Evolutionary conservation across 1,140 invertebrate genomes (phyloP), one percentile per base, ranked within the genome.

Genomic region (Heliothis subflexa): DNA sequence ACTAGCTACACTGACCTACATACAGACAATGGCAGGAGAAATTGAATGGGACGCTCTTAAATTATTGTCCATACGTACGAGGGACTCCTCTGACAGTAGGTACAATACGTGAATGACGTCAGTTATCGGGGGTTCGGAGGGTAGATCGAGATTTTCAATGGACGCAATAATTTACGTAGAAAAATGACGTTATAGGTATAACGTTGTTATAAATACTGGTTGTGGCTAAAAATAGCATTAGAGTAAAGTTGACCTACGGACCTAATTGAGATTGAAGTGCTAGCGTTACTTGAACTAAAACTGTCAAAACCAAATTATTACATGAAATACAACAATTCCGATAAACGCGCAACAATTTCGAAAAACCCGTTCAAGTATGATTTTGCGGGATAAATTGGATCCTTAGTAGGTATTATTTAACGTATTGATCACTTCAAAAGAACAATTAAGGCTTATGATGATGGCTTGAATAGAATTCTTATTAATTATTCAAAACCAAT

Each of bases 21-120:
- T 79, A 50, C 68, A 66, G 74, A 83, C 81, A 80, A 83, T 83
- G 80, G 72, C 78, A 80, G 77, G 54, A 80, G 70, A 72, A 77
- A 81, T 82, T 86, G 78, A 83, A 85, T 85, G 77, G 80, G 76
- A 81, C 77, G 78, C 61, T 75, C 81, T 81, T 84, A 83, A 86
- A 85, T 85, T 82, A 85, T 86, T 86, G 85, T 85, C 79, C 78
- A 61, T 83, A 80, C 73, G 73, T 81, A 81, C 78, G 75, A 74
- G 78, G 57, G 70, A 75, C 66, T 72, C 66, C 78, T 82, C 76
- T 80, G 81, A 81, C 82, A 78, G 45, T 70, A 76, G 78, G 72
- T 50, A 86, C 82, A 86, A 86, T 88, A 85, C 70, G 54, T 78
- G 82, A 84, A 74, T 81, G 84, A 82, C 71, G 73, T 78, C 57